A percentile compares a stretch with the other conserved stretches of the same genome.
These are phyloP conservation scores for Orientallactaga sibirica DNA, from an alignment of 2,797 vertebrate genomes.

Conservation along the genomic window DNA sequence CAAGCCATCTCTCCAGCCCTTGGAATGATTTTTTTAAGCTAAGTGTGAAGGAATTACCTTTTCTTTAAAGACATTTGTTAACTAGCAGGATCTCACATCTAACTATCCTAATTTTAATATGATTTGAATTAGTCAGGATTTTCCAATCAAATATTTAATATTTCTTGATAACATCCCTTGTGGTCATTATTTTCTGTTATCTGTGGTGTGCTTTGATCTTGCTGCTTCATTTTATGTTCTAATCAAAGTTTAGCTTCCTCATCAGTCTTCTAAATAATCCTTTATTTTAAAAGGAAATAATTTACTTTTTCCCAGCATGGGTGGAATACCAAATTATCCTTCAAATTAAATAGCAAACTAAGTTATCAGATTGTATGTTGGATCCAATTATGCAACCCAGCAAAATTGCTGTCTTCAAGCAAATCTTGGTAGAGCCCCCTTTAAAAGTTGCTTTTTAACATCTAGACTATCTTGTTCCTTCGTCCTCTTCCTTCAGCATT, in stretches of 20 bases:
- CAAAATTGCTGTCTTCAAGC: constrained; percentile 41
- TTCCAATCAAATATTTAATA: constrained; percentile 19
- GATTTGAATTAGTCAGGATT: constrained; percentile 47
- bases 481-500: constrained; percentile 69
- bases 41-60: not conserved
- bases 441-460: constrained; percentile 62
- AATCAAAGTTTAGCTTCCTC: constrained; percentile 56
- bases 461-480: constrained; percentile 16
- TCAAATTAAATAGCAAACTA: constrained; percentile 67
- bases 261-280: constrained; percentile 67
- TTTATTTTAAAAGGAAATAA: constrained; percentile 67
- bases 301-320: constrained; percentile 16
- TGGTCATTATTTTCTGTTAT: constrained; percentile 50
- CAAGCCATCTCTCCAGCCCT: too few species aligned
- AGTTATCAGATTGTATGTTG: constrained; percentile 25
- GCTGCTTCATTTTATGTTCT: constrained; percentile 39
- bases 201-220: constrained; percentile 27
- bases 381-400: constrained; percentile 43
- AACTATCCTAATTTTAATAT: constrained; percentile 11
- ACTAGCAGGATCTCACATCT: not conserved
- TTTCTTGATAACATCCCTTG: constrained; percentile 42
- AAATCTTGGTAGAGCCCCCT: constrained; percentile 21
- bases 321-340: constrained; percentile 58
- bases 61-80: constrained; percentile 21
- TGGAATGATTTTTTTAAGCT: constrained; percentile 27